phyloP scores from a whole-genome alignment of 1,140 invertebrate genomes.

The Drosophila seguyi region DNA sequence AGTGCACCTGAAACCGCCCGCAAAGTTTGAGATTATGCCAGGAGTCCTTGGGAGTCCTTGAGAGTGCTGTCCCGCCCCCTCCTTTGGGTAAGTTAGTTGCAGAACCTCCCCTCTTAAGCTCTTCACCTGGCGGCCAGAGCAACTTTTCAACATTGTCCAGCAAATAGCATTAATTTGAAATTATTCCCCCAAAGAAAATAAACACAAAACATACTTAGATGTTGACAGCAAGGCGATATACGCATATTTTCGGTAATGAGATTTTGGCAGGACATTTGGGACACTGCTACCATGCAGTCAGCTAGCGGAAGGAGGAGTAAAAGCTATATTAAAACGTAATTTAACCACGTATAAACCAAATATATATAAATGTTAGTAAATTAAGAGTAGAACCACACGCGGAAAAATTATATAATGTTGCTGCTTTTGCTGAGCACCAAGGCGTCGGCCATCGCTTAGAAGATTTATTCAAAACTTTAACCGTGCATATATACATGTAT shows the following conservation, averaged over 20 bases:
- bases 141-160: constrained; percentile 64
- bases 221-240: constrained; percentile 1
- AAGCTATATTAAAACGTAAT: constrained; percentile 3
- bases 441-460: constrained; percentile 22
- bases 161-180: constrained; percentile 25
- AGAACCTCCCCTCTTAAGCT: constrained; percentile 14
- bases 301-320: neutral
- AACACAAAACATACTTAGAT: constrained; percentile 8
- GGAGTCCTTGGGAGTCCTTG: constrained; percentile 37
- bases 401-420: constrained; percentile 1
- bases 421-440: constrained; percentile 72
- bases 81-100: constrained; percentile 26
- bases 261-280: constrained; percentile 15
- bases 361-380: constrained; percentile 34
- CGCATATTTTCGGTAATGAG: constrained; percentile 15
- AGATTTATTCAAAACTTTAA: constrained; percentile 14
- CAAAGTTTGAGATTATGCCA: constrained; percentile 51
- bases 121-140: constrained; percentile 23
- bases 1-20: constrained; percentile 53
- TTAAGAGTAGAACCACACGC: constrained; percentile 9
- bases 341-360: constrained; percentile 21
- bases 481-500: constrained; percentile 7
- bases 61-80: constrained; percentile 9
- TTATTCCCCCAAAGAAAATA: constrained; percentile 14
- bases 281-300: neutral